Percentiles rank a stretch among this genome's conserved stretches.
phyloP scores from a whole-genome alignment of 2,888 invertebrate genomes.

The Furcula furcula region DNA sequence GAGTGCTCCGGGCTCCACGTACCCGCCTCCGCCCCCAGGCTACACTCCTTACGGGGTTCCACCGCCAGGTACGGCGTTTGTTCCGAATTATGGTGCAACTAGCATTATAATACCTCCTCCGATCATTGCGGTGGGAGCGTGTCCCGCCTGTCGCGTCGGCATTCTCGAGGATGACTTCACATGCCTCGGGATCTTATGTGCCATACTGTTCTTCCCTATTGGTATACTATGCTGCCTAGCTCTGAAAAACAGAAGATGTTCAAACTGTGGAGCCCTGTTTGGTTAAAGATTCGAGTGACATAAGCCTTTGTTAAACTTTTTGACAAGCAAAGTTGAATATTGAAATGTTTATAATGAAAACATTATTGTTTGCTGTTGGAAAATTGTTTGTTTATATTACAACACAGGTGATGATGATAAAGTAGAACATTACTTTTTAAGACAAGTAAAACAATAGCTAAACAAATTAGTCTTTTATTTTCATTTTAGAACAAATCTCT shows the following conservation, averaged over 20 bases:
- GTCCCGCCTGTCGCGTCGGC: constrained; percentile 94
- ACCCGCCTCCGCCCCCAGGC: constrained; percentile 79
- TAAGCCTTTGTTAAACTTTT: constrained; percentile 27
- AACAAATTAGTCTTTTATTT: too few relatives aligned
- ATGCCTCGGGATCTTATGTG: constrained; percentile 91
- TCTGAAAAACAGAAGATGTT: constrained; percentile 91
- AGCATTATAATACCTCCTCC: constrained; percentile 86
- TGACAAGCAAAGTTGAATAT: constrained; percentile 30
- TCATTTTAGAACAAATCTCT: too few relatives aligned
- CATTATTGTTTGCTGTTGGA: constrained; percentile 21
- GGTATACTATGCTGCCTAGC: constrained; percentile 94
- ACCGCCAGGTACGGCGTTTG: constrained; percentile 67
- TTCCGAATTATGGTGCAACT: constrained; percentile 83
- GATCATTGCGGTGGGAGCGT: constrained; percentile 92
- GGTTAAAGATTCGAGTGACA: constrained; percentile 62
- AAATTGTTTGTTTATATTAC: constrained; percentile 16
- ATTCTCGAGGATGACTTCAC: constrained; percentile 93
- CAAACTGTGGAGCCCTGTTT: constrained; percentile 93
- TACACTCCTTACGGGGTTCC: constrained; percentile 73
- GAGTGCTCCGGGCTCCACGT: constrained; percentile 41
- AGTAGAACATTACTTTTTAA: too few relatives aligned
- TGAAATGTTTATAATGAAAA: constrained; percentile 28
- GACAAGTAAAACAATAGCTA: too few relatives aligned
- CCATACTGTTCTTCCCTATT: constrained; percentile 92
- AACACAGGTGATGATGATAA: constrained; percentile 1